phyloP scores from a whole-genome alignment of 2,113 vertebrate genomes.

The Terrapene triunguis region DNA sequence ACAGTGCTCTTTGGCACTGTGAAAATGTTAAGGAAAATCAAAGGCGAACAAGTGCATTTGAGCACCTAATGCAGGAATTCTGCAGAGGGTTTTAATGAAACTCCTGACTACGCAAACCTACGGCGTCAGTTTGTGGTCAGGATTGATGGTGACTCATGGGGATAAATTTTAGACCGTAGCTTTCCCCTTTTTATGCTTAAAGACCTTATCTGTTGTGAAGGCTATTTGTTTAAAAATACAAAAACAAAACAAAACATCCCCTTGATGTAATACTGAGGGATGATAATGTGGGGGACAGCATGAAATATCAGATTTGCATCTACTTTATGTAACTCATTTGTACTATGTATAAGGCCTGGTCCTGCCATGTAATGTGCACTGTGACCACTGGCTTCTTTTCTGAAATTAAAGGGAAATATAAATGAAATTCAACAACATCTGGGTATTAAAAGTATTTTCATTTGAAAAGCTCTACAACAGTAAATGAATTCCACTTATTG shows the following conservation, averaged over 20 bases:
- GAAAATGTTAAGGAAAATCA: neutral
- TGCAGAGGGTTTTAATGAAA: neutral
- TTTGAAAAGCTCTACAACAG: neutral
- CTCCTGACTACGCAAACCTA: neutral
- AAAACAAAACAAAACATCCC: neutral
- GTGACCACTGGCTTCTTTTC: neutral
- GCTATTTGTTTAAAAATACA: neutral
- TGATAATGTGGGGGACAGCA: neutral
- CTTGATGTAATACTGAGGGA: neutral
- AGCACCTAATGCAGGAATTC: neutral
- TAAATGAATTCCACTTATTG: neutral
- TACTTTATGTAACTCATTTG: neutral
- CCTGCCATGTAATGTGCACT: neutral
- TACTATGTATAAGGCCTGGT: neutral
- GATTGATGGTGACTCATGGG: neutral
- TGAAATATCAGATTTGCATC: neutral
- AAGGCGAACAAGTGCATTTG: neutral
- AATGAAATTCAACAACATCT: neutral
- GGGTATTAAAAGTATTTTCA: slow-evolving; percentile 9
- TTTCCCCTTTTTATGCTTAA: neutral
- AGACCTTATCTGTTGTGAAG: neutral
- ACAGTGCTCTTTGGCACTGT: neutral
- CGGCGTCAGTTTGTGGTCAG: neutral
- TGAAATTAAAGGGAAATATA: slow-evolving; percentile 8
- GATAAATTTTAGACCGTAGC: neutral